These are phyloP conservation scores for Caenorhabditis uteleia DNA, from an alignment of 2,888 invertebrate species.

Conservation along the genomic window DNA sequence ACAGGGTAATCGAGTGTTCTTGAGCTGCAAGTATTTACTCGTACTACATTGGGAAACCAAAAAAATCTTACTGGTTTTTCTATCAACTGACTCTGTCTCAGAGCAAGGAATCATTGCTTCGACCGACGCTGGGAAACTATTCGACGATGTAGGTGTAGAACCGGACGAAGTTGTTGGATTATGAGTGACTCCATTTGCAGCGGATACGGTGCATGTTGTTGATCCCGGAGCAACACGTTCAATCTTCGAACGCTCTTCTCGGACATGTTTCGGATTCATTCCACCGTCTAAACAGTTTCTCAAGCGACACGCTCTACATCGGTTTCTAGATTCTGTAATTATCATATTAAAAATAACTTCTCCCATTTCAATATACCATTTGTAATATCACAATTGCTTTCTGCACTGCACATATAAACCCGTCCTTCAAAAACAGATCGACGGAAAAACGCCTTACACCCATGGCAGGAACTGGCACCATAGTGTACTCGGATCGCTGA, in stretches of 20 bases:
- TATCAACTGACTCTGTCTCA: conserved; percentile 24
- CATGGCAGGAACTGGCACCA: conserved; percentile 58
- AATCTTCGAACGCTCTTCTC: conserved; percentile 50
- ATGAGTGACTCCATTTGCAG: conserved; percentile 25
- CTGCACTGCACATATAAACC: conserved; percentile 44
- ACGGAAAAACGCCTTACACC: conserved; percentile 59
- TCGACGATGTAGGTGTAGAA: background rate
- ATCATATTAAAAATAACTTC: too few species aligned
- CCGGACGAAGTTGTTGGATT: background rate
- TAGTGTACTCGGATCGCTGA: conserved; percentile 58
- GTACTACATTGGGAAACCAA: background rate
- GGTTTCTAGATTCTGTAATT: conserved; percentile 55
- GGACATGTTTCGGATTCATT: conserved; percentile 61
- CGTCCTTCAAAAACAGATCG: conserved; percentile 58
- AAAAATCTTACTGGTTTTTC: conserved; percentile 4
- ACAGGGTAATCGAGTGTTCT: conserved; percentile 34
- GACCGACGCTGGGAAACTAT: conserved; percentile 9
- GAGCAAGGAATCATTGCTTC: conserved; percentile 20
- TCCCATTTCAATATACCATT: conserved; percentile 42
- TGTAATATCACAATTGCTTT: conserved; percentile 51
- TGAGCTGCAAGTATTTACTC: conserved; percentile 12
- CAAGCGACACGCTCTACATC: conserved; percentile 59
- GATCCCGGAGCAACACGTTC: conserved; percentile 29
- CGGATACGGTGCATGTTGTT: conserved; percentile 22
- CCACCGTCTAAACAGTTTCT: conserved; percentile 58